Evolutionary conservation across 2,888 invertebrate genomes (phyloP), one percentile per base, ranked within the genome.

Genomic region (Glaucopsyche alexis): DNA sequence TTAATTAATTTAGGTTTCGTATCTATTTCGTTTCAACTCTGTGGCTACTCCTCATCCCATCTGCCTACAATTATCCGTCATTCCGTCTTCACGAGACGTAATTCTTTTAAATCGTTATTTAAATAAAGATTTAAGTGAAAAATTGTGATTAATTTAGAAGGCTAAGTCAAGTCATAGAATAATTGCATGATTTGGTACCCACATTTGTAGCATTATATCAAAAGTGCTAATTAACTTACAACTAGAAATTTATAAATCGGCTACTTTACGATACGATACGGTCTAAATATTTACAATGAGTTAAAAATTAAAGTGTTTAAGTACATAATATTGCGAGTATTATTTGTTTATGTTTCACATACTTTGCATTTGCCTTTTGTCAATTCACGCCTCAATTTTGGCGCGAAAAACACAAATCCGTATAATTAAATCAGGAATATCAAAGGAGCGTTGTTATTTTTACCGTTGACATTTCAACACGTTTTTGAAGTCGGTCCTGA

Each of bases 1-100:
- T 8, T 8, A 7, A 16, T 19, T 19, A 9, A 9, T 55, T 19
- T 5, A 55, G 19, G 16, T 19, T 16, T 11, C 9, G 55, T 13
- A 7, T 38, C 60, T 60, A 50, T 76, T 71, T 29, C 71, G 69
- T 71, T 60, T 75, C 60, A 78, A 75, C 75, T 76, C 75, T 69
- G 73, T 73, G 69, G 49, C 73, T 50, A 66, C 72, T 74, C 69
- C 71, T 73, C 74, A 73, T 72, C 72, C 75, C 78, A 75, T 74
- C 72, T 78, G 78, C 71, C 75, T 69, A 74, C 74, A 78, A 77
- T 78, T 78, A 76, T 75, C 72, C 76, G 16, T 47, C 45, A 47
- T 60, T 60, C 38, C 69, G 42, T 67, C 45, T 42, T 14, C 45
- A 49, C 60, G 60, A 60, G 60, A 60, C 60, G 60, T 60, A 60